Base-by-base conservation (phyloP, 2,113 vertebrate species). In the Passerina amoena region DNA sequence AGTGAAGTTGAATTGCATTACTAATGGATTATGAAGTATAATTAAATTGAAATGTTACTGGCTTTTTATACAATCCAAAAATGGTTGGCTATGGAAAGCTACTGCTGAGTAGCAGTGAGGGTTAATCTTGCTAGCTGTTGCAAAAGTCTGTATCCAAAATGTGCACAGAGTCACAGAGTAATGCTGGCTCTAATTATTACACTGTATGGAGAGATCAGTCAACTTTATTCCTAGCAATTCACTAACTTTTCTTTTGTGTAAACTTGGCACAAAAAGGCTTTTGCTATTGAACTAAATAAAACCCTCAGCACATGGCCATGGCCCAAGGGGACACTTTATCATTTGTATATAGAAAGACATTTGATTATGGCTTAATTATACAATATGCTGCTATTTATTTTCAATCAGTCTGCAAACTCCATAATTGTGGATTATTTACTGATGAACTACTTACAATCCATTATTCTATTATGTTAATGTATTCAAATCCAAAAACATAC, bases 351-450 rank as follows among this genome's bases (percentile, higher is more conserved):
- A 95, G 84, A 93, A 35, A 97, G 96, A 94, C 93, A 94, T 97
- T 96, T 97, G 95, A 96, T 97, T 97, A 96, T 89, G 86, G 61
- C 88, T 96, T 97, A 95, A 96, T 97, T 97, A 97, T 94, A 97
- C 96, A 97, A 75, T 96, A 95, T 84, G 70, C 95, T 86, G 95
- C 88, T 96, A 96, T 97, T 97, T 97, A 97, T 97, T 97, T 97
- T 97, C 96, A 97, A 96, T 97, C 95, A 95, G 95, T 96, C 97
- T 97, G 71, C 88, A 96, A 97, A 96, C 96, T 96, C 95, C 81
- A 84, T 97, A 97, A 97, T 96, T 96, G 94, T 96, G 94, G 96
- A 96, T 97, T 97, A 97, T 97, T 97, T 97, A 97, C 97, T 96
- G 95, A 96, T 97, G 97, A 97, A 96, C 95, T 97, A 97, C 97